A percentile compares a stretch with the other conserved stretches of the same genome.
Evolutionary conservation across 2,113 vertebrate genomes (phyloP).

Genomic region (Glaucomys volans): DNA sequence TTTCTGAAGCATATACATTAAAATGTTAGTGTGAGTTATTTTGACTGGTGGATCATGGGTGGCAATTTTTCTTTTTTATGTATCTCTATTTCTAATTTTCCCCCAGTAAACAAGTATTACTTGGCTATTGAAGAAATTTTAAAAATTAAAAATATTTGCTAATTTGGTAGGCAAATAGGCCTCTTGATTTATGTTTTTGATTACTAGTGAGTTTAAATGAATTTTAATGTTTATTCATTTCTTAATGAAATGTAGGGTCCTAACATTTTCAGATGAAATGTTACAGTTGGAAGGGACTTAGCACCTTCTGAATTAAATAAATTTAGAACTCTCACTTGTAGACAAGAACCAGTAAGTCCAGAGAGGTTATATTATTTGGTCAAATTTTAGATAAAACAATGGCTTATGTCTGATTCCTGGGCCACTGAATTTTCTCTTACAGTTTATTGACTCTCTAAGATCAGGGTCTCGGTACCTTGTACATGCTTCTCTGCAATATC

Average conservation of each 20-base stretch:
- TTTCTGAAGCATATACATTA: conserved; percentile 18
- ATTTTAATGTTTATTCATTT: conserved; percentile 33
- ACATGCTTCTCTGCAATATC: background rate
- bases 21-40: conserved; percentile 32
- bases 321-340: background rate
- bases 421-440: background rate
- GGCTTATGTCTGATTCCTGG: background rate
- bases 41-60: background rate
- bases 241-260: conserved; percentile 20
- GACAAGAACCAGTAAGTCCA: background rate
- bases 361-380: background rate
- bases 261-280: background rate
- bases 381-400: background rate
- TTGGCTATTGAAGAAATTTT: conserved; percentile 43
- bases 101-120: background rate
- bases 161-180: conserved; percentile 7
- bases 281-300: background rate
- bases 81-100: background rate
- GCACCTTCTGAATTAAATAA: background rate
- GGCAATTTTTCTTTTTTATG: background rate
- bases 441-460: background rate
- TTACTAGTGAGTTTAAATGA: conserved; percentile 49
- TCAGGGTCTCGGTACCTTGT: background rate
- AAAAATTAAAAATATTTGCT: conserved; percentile 37
- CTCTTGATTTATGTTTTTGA: conserved; percentile 57